A percentile compares a stretch with the other conserved stretches of the same genome.
These are phyloP conservation scores for Drosophila ezoana DNA, from an alignment of 2,888 invertebrate species.

Conservation along the genomic window DNA sequence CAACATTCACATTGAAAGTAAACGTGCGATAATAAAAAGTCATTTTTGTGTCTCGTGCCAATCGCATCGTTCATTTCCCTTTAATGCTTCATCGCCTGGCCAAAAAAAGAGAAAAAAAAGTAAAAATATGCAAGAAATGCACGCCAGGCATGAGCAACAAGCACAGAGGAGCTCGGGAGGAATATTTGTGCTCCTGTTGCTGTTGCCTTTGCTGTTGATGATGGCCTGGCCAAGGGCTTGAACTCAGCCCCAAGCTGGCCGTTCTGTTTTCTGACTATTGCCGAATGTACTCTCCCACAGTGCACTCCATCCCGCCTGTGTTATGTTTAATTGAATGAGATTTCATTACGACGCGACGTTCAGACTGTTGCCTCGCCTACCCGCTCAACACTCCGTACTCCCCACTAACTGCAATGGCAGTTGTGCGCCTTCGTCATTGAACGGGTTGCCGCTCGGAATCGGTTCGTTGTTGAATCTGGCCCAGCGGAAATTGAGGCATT, in stretches of 20 bases:
- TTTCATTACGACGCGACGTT: slow-evolving; percentile 73
- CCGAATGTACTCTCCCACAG: slow-evolving; percentile 7
- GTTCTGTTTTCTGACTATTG: slow-evolving; percentile 13
- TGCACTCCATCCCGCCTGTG: slow-evolving; percentile 23
- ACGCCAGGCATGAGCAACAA: slow-evolving; percentile 28
- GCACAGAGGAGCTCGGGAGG: background rate
- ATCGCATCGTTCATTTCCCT: slow-evolving; percentile 56
- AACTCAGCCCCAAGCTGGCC: slow-evolving; percentile 44
- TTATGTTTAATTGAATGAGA: slow-evolving; percentile 80
- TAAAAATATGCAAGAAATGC: slow-evolving; percentile 42
- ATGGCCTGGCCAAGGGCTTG: slow-evolving; percentile 17
- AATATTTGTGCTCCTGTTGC: background rate
- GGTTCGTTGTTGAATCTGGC: slow-evolving; percentile 21
- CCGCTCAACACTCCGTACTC: background rate
- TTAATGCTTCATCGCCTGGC: slow-evolving; percentile 38
- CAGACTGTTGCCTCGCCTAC: slow-evolving; percentile 23
- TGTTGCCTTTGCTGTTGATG: slow-evolving; percentile 3
- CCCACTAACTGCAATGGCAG: slow-evolving; percentile 19
- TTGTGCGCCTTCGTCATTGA: slow-evolving; percentile 40
- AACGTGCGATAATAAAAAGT: slow-evolving; percentile 63
- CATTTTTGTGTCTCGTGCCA: slow-evolving; percentile 48
- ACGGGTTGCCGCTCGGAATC: slow-evolving; percentile 20
- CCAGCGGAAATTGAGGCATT: slow-evolving; percentile 81
- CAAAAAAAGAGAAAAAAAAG: slow-evolving; percentile 8
- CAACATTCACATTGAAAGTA: slow-evolving; percentile 31